Percentiles rank a stretch among this genome's conserved stretches.
Evolutionary conservation across 2,113 vertebrate species (phyloP).

Genomic region (Urocolius indicus): DNA sequence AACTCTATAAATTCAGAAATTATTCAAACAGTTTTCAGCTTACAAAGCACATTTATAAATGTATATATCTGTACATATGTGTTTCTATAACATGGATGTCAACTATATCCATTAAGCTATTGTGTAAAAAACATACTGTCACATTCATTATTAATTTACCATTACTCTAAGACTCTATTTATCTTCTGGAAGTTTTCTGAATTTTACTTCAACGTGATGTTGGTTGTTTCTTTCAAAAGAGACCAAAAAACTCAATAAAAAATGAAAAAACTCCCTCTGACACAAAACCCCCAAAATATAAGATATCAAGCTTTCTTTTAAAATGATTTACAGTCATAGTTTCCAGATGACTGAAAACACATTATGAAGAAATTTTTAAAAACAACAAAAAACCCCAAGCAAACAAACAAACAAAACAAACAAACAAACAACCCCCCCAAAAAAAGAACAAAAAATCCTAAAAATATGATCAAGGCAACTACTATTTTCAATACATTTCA

Average conservation of each 20-base stretch:
- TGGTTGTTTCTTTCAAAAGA: neutral
- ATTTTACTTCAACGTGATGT: neutral
- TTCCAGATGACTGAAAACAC: neutral
- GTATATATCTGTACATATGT: neutral
- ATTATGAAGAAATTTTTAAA: neutral
- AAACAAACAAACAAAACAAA: neutral
- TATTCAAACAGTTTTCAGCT: neutral
- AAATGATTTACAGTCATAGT: neutral
- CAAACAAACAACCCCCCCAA: neutral
- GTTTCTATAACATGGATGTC: neutral
- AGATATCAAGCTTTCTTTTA: neutral
- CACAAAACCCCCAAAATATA: neutral
- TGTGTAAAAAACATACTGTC: neutral
- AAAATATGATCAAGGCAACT: neutral
- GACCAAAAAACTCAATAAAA: neutral
- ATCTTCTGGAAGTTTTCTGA: neutral
- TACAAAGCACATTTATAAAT: neutral
- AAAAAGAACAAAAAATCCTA: too few relatives aligned
- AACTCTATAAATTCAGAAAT: neutral
- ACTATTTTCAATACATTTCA: neutral
- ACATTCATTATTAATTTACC: neutral
- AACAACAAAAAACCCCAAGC: neutral
- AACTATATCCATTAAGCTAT: neutral
- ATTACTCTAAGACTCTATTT: neutral
- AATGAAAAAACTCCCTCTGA: neutral